These are phyloP conservation scores for Parazoanthus atlanticus DNA, from an alignment of 92 coral and sea anemone species.

Conservation along the genomic window DNA sequence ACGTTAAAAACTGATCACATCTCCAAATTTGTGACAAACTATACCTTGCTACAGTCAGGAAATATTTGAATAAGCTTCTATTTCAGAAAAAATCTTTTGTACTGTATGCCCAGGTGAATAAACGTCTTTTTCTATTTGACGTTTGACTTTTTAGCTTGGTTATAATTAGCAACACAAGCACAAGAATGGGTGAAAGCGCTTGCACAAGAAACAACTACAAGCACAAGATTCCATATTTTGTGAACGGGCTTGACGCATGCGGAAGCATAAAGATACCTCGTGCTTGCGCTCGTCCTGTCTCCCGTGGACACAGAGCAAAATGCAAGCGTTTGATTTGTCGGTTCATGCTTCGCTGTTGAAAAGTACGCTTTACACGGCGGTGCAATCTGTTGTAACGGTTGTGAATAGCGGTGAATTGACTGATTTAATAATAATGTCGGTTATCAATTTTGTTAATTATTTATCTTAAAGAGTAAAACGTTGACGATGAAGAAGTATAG, in stretches of 20 bases:
- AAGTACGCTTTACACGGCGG: neutral
- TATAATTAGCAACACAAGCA: neutral
- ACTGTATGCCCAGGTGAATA: neutral
- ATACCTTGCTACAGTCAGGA: slow-evolving; percentile 82
- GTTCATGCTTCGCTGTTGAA: neutral
- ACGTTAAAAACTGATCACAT: slow-evolving; percentile 64
- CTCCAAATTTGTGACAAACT: slow-evolving; percentile 78
- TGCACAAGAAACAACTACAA: neutral
- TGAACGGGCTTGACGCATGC: neutral
- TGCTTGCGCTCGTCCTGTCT: neutral
- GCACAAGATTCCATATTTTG: neutral
- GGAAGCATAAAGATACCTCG: neutral
- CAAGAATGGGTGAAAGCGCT: neutral
- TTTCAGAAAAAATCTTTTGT: neutral
- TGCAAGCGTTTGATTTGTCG: neutral
- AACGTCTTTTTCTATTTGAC: neutral
- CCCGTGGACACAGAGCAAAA: neutral
- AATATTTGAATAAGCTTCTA: slow-evolving; percentile 6
- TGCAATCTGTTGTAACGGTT: neutral
- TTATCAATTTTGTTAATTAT: no score
- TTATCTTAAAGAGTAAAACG: no score
- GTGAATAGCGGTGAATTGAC: neutral
- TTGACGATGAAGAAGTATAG: no score
- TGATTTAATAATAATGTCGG: neutral
- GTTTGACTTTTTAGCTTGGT: neutral